Evolutionary conservation across 1,140 invertebrate genomes (phyloP), one percentile per base, ranked within the genome.

Genomic region (Drosophila kepulauana): DNA sequence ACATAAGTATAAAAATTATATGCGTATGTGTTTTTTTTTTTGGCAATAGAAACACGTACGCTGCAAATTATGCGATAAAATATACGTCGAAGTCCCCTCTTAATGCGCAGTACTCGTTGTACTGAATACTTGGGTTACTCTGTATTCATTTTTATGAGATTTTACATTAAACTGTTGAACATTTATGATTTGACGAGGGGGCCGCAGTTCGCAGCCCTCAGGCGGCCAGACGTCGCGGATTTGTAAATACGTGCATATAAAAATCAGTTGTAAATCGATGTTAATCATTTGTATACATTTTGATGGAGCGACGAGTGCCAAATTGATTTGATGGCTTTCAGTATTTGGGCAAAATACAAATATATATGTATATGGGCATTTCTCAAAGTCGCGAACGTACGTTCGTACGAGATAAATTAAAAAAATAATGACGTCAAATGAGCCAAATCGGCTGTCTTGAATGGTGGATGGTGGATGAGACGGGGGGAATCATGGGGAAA

Each of bases 61-160:
- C 52, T 64, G 69, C 85, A 88, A 88, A 88, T 88, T 89, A 81
- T 88, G 74, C 85, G 74, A 88, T 88, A 89, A 88, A 89, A 89
- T 57, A 85, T 72, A 66, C 64, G 54, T 13, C 13, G 54, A 46
- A 45, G 25, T 6, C 7, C 16, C 38, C 57, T 6, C 35, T 8
- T 56, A 76, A 73, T 75, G 77, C 59, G 81, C 56, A 61, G 41
- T 62, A 54, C 41, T 11, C 28, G 11, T 25, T 33, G 51, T 54
- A 54, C 49, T 33, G 4, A 51, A 52, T 57, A 57, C 41, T 63
- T n/a, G 28, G 11, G 20, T 54, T 57, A 63, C 41, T 63, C 28
- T 8, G 46, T 46, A 78, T 57, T 59, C 6, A 45, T 43, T 58
- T 70, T 71, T 72, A 71, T 65, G 52, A 15, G 59, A 38, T 63